These are phyloP conservation scores for Tangara arthus DNA, from an alignment of 2,797 vertebrate genomes.

Conservation along the genomic window DNA sequence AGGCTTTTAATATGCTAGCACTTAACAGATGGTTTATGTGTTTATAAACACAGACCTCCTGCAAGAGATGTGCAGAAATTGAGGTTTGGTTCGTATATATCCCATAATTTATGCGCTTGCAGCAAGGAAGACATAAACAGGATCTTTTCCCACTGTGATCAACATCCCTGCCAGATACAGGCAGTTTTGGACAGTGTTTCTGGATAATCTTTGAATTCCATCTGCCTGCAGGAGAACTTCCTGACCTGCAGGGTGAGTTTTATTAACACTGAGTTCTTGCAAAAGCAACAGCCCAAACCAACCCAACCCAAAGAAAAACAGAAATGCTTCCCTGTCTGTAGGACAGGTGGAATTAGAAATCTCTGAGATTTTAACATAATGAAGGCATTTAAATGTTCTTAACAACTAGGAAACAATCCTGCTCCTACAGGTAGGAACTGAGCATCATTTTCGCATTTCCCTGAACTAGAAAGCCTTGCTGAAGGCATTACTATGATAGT, in stretches of 20 bases:
- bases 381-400: not conserved
- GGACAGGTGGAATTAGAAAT: not conserved
- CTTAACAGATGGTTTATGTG: conserved; percentile 6
- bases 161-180: not conserved
- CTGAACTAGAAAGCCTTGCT: not conserved
- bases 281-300: not conserved
- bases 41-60: conserved; percentile 25
- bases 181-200: not conserved
- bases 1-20: conserved; percentile 41
- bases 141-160: not conserved
- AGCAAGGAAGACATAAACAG: conserved; percentile 23
- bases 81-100: not conserved
- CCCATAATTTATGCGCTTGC: not conserved
- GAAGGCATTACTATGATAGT: not conserved
- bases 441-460: not conserved
- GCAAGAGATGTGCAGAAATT: not conserved
- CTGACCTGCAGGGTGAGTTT: conserved; percentile 36
- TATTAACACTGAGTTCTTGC: not conserved
- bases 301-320: conserved; percentile 5
- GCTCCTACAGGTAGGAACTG: not conserved
- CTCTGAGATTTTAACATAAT: not conserved
- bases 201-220: conserved; percentile 51
- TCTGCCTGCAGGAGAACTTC: conserved; percentile 52
- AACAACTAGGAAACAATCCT: not conserved
- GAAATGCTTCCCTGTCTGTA: not conserved